These are phyloP conservation scores for Laterallus jamaicensis DNA, from an alignment of 2,113 vertebrate genomes.

Conservation along the genomic window DNA sequence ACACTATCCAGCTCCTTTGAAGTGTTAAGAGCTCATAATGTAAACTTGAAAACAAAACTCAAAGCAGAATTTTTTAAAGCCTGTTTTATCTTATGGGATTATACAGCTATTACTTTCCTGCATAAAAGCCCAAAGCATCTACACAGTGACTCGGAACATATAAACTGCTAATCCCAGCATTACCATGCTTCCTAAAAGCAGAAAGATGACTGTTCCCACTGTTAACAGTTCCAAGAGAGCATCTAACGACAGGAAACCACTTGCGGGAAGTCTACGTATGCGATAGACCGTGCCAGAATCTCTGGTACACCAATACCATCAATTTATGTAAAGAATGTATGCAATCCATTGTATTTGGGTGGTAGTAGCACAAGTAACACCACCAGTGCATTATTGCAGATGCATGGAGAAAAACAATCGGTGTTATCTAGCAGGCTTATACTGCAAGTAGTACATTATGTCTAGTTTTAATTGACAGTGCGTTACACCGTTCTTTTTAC, in stretches of 20 bases:
- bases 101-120: neutral
- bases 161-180: slow-evolving; percentile 36
- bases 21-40: slow-evolving; percentile 12
- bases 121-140: neutral
- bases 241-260: slow-evolving; percentile 44
- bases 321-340: neutral
- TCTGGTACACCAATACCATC: neutral
- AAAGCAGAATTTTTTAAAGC: slow-evolving; percentile 6
- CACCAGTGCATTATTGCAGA: neutral
- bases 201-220: neutral
- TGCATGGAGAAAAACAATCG: neutral
- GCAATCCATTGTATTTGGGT: neutral
- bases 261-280: neutral
- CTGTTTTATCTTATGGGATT: neutral
- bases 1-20: neutral
- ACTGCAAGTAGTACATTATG: neutral
- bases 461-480: neutral
- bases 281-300: neutral
- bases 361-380: neutral
- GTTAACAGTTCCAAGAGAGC: slow-evolving; percentile 26
- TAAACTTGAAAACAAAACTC: slow-evolving; percentile 40
- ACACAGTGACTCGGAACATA: neutral
- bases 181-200: slow-evolving; percentile 42
- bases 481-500: neutral
- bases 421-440: neutral